Conservation (phyloP, 2,888 invertebrate genomes). For the Myathropa florea region DNA sequence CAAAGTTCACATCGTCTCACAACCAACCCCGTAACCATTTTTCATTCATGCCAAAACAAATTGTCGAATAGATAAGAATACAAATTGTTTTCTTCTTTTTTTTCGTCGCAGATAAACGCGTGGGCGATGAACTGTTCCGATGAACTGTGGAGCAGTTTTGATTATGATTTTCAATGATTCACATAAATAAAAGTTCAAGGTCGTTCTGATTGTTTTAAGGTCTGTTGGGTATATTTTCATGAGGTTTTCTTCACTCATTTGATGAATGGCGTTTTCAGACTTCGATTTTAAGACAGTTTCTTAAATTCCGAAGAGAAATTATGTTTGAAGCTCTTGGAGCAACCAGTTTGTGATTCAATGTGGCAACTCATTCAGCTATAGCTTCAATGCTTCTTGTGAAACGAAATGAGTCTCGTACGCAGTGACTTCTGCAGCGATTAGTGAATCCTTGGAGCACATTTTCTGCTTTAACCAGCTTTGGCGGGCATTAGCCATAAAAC, state of each 20-base stretch:
- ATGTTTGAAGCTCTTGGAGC: too few species aligned
- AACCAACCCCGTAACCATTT: not conserved
- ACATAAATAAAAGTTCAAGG: not conserved
- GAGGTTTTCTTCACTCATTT: not conserved
- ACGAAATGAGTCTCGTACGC: too few species aligned
- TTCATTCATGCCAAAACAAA: not conserved
- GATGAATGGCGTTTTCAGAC: too few species aligned
- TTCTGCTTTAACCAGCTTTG: too few species aligned
- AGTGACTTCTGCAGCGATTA: too few species aligned
- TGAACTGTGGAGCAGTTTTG: not conserved
- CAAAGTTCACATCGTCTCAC: not conserved
- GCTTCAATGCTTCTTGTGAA: too few species aligned
- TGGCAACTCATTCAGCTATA: too few species aligned
- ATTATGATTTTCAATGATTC: slow-evolving; percentile 8
- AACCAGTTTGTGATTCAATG: too few species aligned
- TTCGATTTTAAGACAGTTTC: too few species aligned
- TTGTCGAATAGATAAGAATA: slow-evolving; percentile 19
- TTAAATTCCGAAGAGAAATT: too few species aligned
- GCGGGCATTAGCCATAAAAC: too few species aligned
- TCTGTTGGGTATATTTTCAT: not conserved
- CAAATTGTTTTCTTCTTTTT: not conserved
- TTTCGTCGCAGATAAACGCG: not conserved
- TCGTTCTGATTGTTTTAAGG: not conserved
- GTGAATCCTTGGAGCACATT: too few species aligned
- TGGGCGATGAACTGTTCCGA: slow-evolving; percentile 24